Evolutionary conservation across 2,888 invertebrate genomes (phyloP).

Genomic region (Zele albiditarsus): DNA sequence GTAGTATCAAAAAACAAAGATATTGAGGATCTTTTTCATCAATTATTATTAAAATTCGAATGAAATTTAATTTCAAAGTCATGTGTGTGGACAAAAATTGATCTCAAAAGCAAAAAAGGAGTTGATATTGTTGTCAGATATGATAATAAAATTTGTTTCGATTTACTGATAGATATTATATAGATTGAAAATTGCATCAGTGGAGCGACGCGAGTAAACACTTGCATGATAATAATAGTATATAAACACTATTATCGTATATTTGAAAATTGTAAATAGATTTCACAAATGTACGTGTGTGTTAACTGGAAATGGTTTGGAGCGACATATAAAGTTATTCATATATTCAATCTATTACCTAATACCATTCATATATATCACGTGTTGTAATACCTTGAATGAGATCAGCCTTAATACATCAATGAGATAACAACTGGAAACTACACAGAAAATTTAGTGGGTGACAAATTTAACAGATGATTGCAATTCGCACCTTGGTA

Average conservation of each 20-base stretch:
- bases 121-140: neutral
- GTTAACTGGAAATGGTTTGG: conserved; percentile 49
- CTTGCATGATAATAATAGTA: conserved; percentile 19
- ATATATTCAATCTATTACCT: conserved; percentile 47
- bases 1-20: conserved; percentile 39
- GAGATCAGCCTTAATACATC: conserved; percentile 50
- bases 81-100: neutral
- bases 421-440: conserved; percentile 43
- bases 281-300: conserved; percentile 54
- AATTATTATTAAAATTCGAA: neutral
- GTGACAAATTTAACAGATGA: neutral
- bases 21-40: conserved; percentile 27
- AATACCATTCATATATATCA: conserved; percentile 50
- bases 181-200: conserved; percentile 1
- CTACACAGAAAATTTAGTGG: conserved; percentile 7
- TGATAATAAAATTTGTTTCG: conserved; percentile 3
- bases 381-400: conserved; percentile 47
- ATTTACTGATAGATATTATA: conserved; percentile 6
- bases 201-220: neutral
- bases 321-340: conserved; percentile 45
- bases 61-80: neutral
- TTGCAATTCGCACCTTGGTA: conserved; percentile 20
- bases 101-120: neutral
- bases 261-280: conserved; percentile 58
- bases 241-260: conserved; percentile 43